Conservation (phyloP, 2,113 vertebrate species). For the Prietella phreatophila region DNA sequence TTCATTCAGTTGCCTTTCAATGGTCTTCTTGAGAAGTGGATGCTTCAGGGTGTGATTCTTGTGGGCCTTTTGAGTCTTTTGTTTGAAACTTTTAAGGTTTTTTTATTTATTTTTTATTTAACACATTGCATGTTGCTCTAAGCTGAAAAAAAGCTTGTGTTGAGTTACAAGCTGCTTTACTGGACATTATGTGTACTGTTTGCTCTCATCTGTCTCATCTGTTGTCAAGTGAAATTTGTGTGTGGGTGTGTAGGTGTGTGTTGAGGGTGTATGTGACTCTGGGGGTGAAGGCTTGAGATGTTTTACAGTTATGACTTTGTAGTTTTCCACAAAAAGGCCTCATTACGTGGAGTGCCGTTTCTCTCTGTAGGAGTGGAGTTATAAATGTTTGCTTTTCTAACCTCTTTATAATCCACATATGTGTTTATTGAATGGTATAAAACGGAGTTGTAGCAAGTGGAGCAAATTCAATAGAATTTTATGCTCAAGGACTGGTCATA, state of each 20-base stretch:
- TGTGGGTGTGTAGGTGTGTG: background rate
- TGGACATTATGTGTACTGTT: background rate
- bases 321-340: slow-evolving; percentile 1
- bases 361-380: background rate
- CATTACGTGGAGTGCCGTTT: background rate
- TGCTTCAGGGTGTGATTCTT: background rate
- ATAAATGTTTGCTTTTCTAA: slow-evolving; percentile 22
- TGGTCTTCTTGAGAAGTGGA: background rate
- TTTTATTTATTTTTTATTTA: background rate
- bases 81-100: background rate
- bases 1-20: background rate
- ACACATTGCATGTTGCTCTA: background rate
- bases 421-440: slow-evolving; percentile 7
- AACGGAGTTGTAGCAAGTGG: background rate
- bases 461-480: background rate
- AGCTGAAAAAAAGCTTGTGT: background rate
- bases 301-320: slow-evolving; percentile 8
- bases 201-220: background rate
- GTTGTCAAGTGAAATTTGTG: background rate
- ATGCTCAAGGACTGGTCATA: background rate
- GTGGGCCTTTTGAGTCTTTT: background rate
- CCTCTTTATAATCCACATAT: slow-evolving; percentile 5
- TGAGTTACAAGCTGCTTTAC: background rate
- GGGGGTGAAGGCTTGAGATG: too few relatives aligned
- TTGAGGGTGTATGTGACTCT: background rate